Conservation (phyloP, 1,140 invertebrate genomes). For the Camponotus pennsylvanicus region DNA sequence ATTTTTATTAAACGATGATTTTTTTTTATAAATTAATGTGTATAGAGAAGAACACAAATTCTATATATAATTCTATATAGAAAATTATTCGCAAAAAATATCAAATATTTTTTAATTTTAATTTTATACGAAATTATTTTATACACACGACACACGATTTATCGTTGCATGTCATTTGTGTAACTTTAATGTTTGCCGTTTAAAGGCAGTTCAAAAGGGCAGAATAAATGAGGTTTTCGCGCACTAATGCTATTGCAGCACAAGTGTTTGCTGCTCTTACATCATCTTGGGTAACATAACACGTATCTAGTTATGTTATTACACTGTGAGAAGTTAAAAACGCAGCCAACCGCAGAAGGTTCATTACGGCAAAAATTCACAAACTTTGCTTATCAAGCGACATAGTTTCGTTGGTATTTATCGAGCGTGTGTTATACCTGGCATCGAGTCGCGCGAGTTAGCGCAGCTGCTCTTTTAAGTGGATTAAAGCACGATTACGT, state of each 20-base stretch:
- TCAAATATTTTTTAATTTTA: not conserved
- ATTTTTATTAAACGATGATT: not conserved
- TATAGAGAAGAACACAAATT: not conserved
- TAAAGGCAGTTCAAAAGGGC: not conserved
- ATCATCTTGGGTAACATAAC: not conserved
- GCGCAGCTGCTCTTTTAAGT: not conserved
- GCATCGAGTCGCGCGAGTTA: not conserved
- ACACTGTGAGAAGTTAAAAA: not conserved
- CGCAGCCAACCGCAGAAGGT: not conserved
- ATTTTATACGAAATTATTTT: not conserved
- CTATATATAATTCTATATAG: slow-evolving; percentile 5
- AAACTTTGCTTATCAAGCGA: slow-evolving; percentile 37
- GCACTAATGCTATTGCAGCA: not conserved
- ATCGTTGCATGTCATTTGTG: not conserved
- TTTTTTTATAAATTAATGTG: not conserved
- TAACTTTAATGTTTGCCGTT: not conserved
- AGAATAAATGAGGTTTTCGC: not conserved
- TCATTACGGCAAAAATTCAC: slow-evolving; percentile 25
- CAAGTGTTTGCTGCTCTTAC: not conserved
- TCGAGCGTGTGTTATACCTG: not conserved
- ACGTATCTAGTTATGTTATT: not conserved
- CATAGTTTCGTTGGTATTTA: slow-evolving; percentile 19
- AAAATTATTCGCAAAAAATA: not conserved
- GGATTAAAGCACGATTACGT: slow-evolving; percentile 10
- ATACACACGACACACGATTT: not conserved